Percentiles rank a stretch among this genome's conserved stretches.
Conservation (phyloP, 1,140 invertebrate genomes). For the Akabosia matsudoensis region DNA sequence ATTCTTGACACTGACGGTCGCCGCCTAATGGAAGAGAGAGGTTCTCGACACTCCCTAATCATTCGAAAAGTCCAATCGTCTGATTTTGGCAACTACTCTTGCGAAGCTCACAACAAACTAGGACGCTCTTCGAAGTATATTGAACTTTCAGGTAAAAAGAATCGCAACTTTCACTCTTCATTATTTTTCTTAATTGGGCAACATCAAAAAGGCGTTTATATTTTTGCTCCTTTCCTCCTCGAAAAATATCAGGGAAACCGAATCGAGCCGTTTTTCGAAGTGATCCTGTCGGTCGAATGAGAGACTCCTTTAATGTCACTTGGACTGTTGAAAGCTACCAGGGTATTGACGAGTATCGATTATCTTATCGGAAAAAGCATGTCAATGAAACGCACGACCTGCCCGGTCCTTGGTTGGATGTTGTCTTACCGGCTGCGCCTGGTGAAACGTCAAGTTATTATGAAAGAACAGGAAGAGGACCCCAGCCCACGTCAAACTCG, state of each 20-base stretch:
- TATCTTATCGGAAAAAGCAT: conserved; percentile 61
- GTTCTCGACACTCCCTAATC: conserved; percentile 62
- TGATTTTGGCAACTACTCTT: conserved; percentile 68
- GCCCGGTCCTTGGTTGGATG: conserved; percentile 70
- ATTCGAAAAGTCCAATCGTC: conserved; percentile 63
- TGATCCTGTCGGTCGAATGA: conserved; percentile 59
- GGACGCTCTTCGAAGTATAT: conserved; percentile 63
- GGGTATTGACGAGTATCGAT: conserved; percentile 63
- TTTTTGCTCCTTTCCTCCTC: neutral
- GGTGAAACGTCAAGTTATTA: conserved; percentile 4
- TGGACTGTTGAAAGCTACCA: conserved; percentile 64
- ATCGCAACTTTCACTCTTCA: neutral
- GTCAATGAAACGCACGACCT: conserved; percentile 68
- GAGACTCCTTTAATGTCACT: conserved; percentile 65
- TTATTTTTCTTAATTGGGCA: neutral
- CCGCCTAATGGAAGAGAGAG: conserved; percentile 62
- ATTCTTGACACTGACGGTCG: conserved; percentile 64
- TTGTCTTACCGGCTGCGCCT: conserved; percentile 57
- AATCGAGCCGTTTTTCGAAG: conserved; percentile 63
- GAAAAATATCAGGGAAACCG: conserved; percentile 54
- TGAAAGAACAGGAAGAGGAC: neutral
- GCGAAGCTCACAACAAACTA: conserved; percentile 63
- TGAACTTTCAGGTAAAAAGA: conserved; percentile 60
- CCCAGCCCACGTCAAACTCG: conserved; percentile 48
- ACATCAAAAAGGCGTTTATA: neutral